Evolutionary conservation across 2,888 invertebrate genomes (phyloP), one percentile per base, ranked within the genome.

Genomic region (Oscheius myriophilus): DNA sequence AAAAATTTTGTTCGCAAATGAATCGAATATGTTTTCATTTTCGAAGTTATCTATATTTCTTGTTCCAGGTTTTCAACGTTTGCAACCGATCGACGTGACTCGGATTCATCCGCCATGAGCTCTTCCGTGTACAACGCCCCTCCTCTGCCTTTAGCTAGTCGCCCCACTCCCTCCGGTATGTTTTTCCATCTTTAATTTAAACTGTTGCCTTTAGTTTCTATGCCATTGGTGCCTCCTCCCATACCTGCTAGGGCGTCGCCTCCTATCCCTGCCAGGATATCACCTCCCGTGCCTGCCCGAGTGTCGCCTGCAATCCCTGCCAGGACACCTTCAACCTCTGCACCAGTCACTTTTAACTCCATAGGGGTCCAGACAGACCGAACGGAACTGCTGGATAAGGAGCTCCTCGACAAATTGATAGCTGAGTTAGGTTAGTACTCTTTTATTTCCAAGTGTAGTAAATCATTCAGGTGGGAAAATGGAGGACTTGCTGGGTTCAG

Each of bases 171-270:
- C 26, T n/a, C 49, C 3, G 18, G 49, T 49, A 21, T 11, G 11
- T 21, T 33, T 33, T 33, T 33, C 3, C 3, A 9, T 3, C 11
- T 18, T 21, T 9, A 49, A 18, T 18, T n/a, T 49, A 49, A 9
- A 43, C 26, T 43, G 9, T 39, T 43, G 6, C 39, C 39, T 67
- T 9, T 21, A 59, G 52, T 42, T 39, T 67, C 59, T 1, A 39
- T 51, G 25, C 59, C 59, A 11, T 52, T 42, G 16, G 59, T 51
- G 39, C 76, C 76, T 11, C 76, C 76, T 21, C 76, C 73, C 14
- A 68, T 73, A 18, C 73, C 76, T 6, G 71, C 71, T 62, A 63
- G 76, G 54, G 67, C 68, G 52, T 68, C 76, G n/a, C 73, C 76
- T 25, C 65, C 65, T 25, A 26, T 16, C 18, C 49, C 21, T 49